phyloP scores from a whole-genome alignment of 2,888 invertebrate genomes.

The Lithophane leautieri region DNA sequence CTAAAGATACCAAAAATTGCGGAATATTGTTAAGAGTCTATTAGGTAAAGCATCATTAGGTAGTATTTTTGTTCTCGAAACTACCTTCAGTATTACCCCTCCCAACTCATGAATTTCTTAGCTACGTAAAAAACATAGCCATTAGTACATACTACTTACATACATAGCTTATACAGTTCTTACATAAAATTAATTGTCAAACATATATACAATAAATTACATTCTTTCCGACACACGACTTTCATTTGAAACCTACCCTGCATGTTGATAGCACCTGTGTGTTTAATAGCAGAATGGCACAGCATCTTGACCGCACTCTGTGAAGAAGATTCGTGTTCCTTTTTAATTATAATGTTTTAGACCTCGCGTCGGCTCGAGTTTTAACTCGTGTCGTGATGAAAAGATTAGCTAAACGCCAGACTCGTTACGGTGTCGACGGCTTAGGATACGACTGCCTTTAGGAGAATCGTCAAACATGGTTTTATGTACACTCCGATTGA shows the following conservation, averaged over 20 bases:
- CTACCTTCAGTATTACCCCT: no score
- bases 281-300: conserved; percentile 47
- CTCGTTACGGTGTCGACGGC: not conserved
- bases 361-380: not conserved
- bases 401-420: not conserved
- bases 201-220: conserved; percentile 64
- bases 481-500: not conserved
- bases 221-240: conserved; percentile 60
- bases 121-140: no score
- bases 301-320: conserved; percentile 49
- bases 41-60: no score
- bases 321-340: conserved; percentile 40
- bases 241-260: conserved; percentile 61
- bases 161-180: conserved; percentile 25
- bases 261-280: conserved; percentile 55
- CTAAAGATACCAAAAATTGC: not conserved
- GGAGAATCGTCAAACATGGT: not conserved
- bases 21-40: not conserved
- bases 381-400: not conserved
- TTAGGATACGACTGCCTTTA: not conserved
- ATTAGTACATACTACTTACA: no score
- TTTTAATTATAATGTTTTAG: conserved; percentile 33
- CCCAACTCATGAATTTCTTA: no score
- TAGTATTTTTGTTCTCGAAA: no score
- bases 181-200: conserved; percentile 51